Evolutionary conservation across 2,113 vertebrate species (phyloP), one percentile per base, ranked within the genome.

Genomic region (Microcebus ravelobensis): DNA sequence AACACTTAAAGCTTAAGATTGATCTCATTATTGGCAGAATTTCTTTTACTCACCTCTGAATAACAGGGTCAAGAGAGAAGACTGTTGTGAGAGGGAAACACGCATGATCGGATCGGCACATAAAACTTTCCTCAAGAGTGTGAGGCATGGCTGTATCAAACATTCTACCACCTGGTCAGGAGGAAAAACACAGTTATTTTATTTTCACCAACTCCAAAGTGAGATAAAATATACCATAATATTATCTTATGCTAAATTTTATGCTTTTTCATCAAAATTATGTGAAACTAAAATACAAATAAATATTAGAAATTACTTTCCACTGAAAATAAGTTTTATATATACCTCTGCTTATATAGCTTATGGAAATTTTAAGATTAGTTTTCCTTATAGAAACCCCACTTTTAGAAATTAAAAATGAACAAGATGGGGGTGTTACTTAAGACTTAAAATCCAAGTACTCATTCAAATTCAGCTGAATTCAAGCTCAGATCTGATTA

Each of bases 61-160:
- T 25, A 99, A 97, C 29, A 98, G 94, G 93, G 99, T 98, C 88
- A 99, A 98, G 80, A 99, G 96, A 91, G 98, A 98, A 80, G 99
- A 94, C 50, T 98, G 98, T 73, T 99, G 98, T 6, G 99, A 99
- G 70, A 99, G 98, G 67, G 98, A 98, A 82, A 97, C 97, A 52
- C 99, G 99, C 96, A 99, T 96, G 63, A 77, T 98, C 0, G 99
- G 98, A 97, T 99, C 99, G 0, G 98, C 99, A 59, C 97, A 99
- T 34, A 99, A 97, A 85, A 99, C 97, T 97, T 99, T 99, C 96
- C 99, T 98, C 91, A 99, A 97, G 48, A 99, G 98, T 0, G 97
- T 98, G 29, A 99, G 97, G 93, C 99, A 99, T 0, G 99, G 99
- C 82, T 98, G 98, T 82, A 98, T 87, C 82, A 99, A 96, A 95